Evolutionary conservation across 2,797 vertebrate species (phyloP), one percentile per base, ranked within the genome.

Genomic region (Pseudotriccus pelzelni): DNA sequence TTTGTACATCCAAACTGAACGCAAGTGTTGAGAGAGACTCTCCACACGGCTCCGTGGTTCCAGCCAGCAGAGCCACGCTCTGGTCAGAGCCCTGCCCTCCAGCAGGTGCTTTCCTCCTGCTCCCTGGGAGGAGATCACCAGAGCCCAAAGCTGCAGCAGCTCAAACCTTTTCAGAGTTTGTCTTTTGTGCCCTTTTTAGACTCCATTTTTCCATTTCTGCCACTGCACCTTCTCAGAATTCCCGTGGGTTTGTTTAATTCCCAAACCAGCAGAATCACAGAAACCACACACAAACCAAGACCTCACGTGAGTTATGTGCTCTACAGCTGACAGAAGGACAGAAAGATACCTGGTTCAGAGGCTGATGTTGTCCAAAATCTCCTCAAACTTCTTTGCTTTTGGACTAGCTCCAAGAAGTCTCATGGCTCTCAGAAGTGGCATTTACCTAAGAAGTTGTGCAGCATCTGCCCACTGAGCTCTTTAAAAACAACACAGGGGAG

Each of bases 291-390:
- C 44, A 20, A 1, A 44, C 41, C 46, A 67, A n/a, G 32, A 21
- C 22, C 53, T 73, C 70, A 7, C 9, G 2, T 3, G 46, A 24
- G 19, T 32, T 55, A 9, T 0, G 1, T 37, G 56, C 39, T 16
- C 55, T 39, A 25, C 36, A 76, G 69, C 66, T 60, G 76, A 39
- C 27, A 50, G 4, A 32, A 59, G 46, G 13, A 55, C 46, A 41
- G 5, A 25, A 27, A n/a, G 32, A 39, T 30, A 55, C 23, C 30
- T 46, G 68, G 49, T 17, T 37, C 67, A 34, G 53, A 55, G 55
- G 14, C 21, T 74, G 70, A 22, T 22, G 7, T 2, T 21, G 24
- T n/a, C 12, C 20, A 66, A 66, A 43, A 30, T 59, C 59, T 81
- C 37, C 76, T 86, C 12, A 11, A 55, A 34, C 9, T 62, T 56